Conservation (phyloP, 2,113 vertebrate genomes). For the Oceanodroma tethys region DNA sequence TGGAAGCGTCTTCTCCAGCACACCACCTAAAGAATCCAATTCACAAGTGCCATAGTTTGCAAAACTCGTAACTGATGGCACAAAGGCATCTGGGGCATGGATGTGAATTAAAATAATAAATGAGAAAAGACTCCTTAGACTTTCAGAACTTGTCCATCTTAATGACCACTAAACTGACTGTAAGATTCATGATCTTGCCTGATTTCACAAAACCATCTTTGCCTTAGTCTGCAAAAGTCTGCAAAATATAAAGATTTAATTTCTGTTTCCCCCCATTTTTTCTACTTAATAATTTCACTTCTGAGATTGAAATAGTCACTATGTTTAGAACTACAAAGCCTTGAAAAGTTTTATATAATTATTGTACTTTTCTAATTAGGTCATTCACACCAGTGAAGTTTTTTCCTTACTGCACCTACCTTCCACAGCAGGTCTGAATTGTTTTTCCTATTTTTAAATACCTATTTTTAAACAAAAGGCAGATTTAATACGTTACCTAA, state of each 20-base stretch:
- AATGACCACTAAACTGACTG: not conserved
- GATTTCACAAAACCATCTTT: not conserved
- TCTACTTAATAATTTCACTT: not conserved
- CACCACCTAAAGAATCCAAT: not conserved
- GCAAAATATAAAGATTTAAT: not conserved
- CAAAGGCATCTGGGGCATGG: not conserved
- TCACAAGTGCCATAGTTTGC: not conserved
- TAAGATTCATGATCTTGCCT: not conserved
- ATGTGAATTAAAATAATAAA: not conserved
- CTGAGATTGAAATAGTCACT: not conserved
- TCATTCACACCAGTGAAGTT: not conserved
- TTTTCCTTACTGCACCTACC: not conserved
- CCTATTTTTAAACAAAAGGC: slow-evolving; percentile 30
- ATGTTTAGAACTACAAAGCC: not conserved
- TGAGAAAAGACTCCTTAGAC: not conserved
- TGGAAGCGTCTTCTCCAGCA: not conserved
- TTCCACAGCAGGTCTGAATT: not conserved
- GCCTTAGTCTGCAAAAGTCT: not conserved
- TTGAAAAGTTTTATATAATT: not conserved
- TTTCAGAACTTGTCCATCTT: not conserved
- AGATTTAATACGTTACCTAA: slow-evolving; percentile 62
- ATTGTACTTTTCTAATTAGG: not conserved
- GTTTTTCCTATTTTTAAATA: not conserved
- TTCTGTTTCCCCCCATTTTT: not conserved
- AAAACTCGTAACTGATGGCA: accelerated